Base-by-base conservation (phyloP, 2,797 vertebrate genomes). In the Garrulus glandarius region DNA sequence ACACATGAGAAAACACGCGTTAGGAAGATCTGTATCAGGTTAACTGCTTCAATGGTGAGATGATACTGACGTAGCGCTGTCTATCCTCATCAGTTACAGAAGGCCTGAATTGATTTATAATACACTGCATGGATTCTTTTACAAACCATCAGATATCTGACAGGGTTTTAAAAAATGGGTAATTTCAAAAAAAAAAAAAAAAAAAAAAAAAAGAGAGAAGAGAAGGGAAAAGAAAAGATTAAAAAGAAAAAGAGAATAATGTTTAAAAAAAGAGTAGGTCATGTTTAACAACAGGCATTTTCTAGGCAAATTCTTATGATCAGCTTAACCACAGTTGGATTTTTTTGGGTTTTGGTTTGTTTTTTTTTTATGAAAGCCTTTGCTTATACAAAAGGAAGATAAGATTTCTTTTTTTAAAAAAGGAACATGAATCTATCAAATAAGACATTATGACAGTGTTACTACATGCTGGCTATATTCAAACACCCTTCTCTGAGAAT, bases 31-130 rank as follows among this genome's bases (percentile, higher is more conserved):
- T 67, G 0, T 84, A 79, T 92, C 7, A 0, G 41, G 67, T 32
- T 93, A 87, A 92, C 74, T 56, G 15, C 81, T 84, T 84, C 63
- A 91, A 5, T 46, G 24, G 46, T 20, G 80, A 87, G 80, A 92
- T 89, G 80, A 72, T 79, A 90, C 32, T 67, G 80, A 84, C 74
- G 80, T 72, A 76, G 43, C 4, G 2, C n/a, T 92, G 72, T 76
- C 93, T 84, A 24, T 67, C 67, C 43, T 64, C 67, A 82, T 91
- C 77, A 59, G 41, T 21, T 87, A 56, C 70, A 84, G 55, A 70
- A 52, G 15, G 50, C 20, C 55, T 94, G 83, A 75, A 88, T 9
- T 93, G 59, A 79, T 95, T 87, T 81, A 84, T 60, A 92, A 82
- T 52, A 82, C 15, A 15, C 32, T 69, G 44, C 74, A 56, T 63